Conservation (phyloP, 2,113 vertebrate genomes). For the Chionis minor region DNA sequence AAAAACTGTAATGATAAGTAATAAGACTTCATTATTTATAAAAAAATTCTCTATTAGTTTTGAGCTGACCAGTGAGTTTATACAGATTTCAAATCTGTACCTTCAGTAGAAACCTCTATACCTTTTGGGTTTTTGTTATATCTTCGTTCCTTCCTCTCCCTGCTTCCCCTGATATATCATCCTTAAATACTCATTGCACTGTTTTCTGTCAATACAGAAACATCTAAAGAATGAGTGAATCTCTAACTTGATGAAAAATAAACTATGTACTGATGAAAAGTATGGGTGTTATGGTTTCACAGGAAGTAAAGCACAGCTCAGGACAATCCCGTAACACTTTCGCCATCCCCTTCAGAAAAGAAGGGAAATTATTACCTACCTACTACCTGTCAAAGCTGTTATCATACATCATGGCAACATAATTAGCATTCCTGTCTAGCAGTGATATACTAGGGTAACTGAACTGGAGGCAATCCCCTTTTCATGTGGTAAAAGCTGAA, state of each 20-base stretch:
- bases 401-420: fast-evolving
- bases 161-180: background rate
- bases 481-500: background rate
- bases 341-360: background rate
- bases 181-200: background rate
- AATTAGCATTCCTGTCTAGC: background rate
- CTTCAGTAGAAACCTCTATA: background rate
- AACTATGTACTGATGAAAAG: background rate
- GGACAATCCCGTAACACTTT: background rate
- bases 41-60: background rate
- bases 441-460: background rate
- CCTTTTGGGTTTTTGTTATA: background rate
- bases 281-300: background rate
- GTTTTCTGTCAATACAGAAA: background rate
- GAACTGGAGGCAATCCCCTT: background rate
- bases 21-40: background rate
- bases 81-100: background rate
- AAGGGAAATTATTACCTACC: background rate
- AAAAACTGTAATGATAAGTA: background rate
- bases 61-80: background rate
- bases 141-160: background rate
- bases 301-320: background rate
- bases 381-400: background rate
- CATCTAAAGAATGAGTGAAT: background rate
- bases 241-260: background rate